Evolutionary conservation across 1,140 invertebrate genomes (phyloP).

Genomic region (Babylonia areolata): DNA sequence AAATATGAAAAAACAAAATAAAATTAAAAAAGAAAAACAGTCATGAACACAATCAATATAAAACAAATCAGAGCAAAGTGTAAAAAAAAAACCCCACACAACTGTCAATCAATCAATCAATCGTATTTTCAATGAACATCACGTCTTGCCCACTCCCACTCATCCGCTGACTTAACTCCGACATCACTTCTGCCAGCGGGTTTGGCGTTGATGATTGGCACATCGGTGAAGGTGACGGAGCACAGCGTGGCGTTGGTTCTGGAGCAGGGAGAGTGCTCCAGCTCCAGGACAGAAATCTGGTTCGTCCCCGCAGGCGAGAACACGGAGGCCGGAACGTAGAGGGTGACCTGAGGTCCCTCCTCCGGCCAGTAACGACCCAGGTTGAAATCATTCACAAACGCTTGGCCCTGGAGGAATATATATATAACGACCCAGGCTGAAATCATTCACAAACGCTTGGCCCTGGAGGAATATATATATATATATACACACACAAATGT

Average conservation of each 20-base stretch:
- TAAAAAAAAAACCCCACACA: no score
- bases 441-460: no score
- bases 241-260: neutral
- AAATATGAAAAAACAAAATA: no score
- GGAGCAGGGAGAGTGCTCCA: slow-evolving; percentile 59
- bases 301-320: slow-evolving; percentile 51
- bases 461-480: no score
- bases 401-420: slow-evolving; percentile 71
- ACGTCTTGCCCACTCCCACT: neutral
- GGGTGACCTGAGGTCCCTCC: slow-evolving; percentile 69
- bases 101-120: no score
- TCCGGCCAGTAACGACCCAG: slow-evolving; percentile 71
- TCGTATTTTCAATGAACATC: neutral
- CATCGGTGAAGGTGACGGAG: slow-evolving; percentile 25
- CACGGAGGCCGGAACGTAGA: slow-evolving; percentile 65
- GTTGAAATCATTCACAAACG: slow-evolving; percentile 68
- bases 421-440: no score
- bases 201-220: slow-evolving; percentile 33
- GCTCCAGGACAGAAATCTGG: slow-evolving; percentile 61
- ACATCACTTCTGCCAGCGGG: neutral
- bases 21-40: no score
- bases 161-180: neutral
- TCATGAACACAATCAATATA: no score
- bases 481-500: no score
- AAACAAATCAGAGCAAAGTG: no score